Conservation (phyloP, 2,888 invertebrate species). For the Itoplectis maculator region DNA sequence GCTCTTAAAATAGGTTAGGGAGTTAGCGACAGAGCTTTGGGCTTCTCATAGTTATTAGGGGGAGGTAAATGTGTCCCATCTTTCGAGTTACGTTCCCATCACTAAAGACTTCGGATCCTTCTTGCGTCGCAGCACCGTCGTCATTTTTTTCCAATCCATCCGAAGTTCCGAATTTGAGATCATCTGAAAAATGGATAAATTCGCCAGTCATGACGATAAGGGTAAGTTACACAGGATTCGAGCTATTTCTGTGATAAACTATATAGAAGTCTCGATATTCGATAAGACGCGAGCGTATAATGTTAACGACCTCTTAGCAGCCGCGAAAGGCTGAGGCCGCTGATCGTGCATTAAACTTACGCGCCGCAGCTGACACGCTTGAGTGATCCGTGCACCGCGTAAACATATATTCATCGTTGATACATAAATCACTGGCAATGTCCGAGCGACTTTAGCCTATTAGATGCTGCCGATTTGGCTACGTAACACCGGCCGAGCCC, state of each 20-base stretch:
- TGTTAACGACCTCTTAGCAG: constrained; percentile 40
- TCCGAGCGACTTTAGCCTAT: constrained; percentile 8
- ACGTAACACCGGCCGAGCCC: constrained; percentile 10
- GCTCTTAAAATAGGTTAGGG: no score
- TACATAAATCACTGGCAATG: constrained; percentile 28
- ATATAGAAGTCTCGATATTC: neutral
- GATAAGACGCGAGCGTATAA: neutral
- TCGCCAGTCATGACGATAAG: no score
- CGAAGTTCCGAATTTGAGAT: no score
- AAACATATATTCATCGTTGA: constrained; percentile 1
- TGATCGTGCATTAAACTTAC: constrained; percentile 15
- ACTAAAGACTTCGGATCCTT: no score
- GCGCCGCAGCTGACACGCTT: neutral
- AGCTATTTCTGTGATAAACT: neutral
- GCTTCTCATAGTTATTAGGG: no score
- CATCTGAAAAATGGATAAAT: no score
- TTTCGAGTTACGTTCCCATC: no score
- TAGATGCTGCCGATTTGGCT: constrained; percentile 12
- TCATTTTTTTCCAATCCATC: no score
- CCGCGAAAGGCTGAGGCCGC: constrained; percentile 39
- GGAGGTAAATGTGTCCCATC: no score
- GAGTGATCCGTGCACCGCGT: neutral
- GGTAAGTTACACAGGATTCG: no score
- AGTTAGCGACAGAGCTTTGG: constrained; percentile 1
- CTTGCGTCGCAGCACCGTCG: no score